Percentiles rank a stretch among this genome's conserved stretches.
phyloP scores from a whole-genome alignment of 2,113 vertebrate genomes.

The Puma concolor region DNA sequence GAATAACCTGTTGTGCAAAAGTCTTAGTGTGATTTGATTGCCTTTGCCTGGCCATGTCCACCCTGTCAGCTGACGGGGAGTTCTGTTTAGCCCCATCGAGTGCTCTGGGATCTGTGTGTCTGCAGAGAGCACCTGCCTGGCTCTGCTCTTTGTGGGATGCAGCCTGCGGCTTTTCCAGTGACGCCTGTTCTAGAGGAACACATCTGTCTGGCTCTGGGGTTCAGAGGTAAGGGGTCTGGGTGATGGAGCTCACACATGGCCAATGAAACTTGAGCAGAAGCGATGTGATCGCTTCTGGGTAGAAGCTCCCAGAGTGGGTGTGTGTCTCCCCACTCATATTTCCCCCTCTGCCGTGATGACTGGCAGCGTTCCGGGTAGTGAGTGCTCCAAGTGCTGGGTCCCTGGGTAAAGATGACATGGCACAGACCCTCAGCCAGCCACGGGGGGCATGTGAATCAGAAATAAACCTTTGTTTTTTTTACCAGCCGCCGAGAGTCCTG shows the following conservation, averaged over 20 bases:
- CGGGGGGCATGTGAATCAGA: not conserved
- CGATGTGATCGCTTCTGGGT: not conserved
- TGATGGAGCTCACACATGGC: not conserved
- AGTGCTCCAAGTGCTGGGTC: not conserved
- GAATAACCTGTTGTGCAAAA: slow-evolving; percentile 75
- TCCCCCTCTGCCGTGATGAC: not conserved
- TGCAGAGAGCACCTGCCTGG: not conserved
- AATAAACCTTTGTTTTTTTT: not conserved
- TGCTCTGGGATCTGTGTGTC: not conserved
- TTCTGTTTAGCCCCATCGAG: accelerated
- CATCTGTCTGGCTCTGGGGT: not conserved
- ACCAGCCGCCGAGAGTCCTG: not conserved
- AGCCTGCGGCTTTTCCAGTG: not conserved
- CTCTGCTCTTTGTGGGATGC: not conserved
- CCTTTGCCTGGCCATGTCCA: slow-evolving; percentile 87
- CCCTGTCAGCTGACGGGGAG: not conserved
- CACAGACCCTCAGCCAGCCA: not conserved
- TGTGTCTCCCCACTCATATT: not conserved
- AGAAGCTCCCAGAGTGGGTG: not conserved
- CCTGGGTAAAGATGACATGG: not conserved
- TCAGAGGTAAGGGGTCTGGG: not conserved
- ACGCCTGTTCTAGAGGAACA: not conserved
- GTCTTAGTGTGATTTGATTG: slow-evolving; percentile 89
- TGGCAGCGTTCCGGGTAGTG: not conserved
- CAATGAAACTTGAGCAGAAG: not conserved